Evolutionary conservation across 2,888 invertebrate species (phyloP), one percentile per base, ranked within the genome.

Genomic region (Syrista parreyssii): DNA sequence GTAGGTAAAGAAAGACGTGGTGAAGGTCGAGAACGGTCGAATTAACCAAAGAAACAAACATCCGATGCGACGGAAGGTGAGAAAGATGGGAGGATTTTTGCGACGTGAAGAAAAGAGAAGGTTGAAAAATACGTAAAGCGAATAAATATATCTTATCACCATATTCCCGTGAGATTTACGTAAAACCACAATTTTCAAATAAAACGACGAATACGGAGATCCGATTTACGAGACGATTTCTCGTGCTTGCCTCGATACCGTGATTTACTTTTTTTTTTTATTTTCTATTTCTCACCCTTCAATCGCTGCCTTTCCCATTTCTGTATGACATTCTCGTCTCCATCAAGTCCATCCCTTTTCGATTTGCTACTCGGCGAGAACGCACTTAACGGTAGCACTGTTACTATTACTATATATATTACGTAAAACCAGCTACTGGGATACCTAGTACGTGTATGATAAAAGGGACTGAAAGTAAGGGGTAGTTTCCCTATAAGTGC

Each of bases 291-390:
- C 71, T 9, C 31, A 71, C 32, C 71, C 32, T 71, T 71, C 33
- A 2, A 15, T 71, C 31, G 11, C 71, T 30, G 11, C 71, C 32
- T 71, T 71, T 33, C 32, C 32, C 71, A 23, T 23, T 55, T 55
- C 55, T 9, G 23, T 0, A 9, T 55, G 55, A 55, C 55, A 12
- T 15, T 71, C 71, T 3, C 71, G 71, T 31, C 71, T 71, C 71
- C 71, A 71, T 71, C 71, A 33, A 32, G 32, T 32, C 71, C 31
- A 71, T 71, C 71, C 71, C 71, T 9, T 71, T 71, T 71, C 31
- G 71, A 71, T 71, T 71, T 71, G 6, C 71, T 32, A 33, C 71
- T 71, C 71, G 71, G 23, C 71, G 71, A 31, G 12, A 23, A 71
- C 31, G 71, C 71, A 33, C 71, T 55, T 15, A 23, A 23, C 6